phyloP scores from a whole-genome alignment of 2,888 invertebrate species.

The Cantharis flavilabris region DNA sequence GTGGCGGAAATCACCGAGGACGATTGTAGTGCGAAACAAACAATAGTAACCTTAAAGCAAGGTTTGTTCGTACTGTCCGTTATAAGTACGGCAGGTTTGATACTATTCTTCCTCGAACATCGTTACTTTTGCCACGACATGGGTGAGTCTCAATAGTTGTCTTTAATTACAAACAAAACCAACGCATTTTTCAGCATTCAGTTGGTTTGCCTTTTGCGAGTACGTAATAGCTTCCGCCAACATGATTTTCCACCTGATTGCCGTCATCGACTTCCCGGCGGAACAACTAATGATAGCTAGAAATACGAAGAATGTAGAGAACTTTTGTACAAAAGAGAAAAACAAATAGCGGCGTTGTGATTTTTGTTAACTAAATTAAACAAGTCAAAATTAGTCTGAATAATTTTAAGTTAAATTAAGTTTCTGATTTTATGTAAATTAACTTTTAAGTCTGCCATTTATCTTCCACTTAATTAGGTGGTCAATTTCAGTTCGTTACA shows the following conservation, averaged over 20 bases:
- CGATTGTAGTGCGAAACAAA: slow-evolving; percentile 38
- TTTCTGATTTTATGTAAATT: neutral
- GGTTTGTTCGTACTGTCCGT: slow-evolving; percentile 76
- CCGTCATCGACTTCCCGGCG: slow-evolving; percentile 83
- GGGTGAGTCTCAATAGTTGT: slow-evolving; percentile 64
- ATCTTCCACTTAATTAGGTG: neutral
- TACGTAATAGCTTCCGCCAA: slow-evolving; percentile 90
- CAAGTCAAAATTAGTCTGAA: neutral
- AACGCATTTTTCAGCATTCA: slow-evolving; percentile 76
- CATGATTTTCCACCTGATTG: slow-evolving; percentile 90
- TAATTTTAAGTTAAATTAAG: neutral
- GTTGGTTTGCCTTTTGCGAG: slow-evolving; percentile 92
- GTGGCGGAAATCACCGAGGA: slow-evolving; percentile 45
- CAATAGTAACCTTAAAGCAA: slow-evolving; percentile 63
- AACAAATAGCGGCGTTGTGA: slow-evolving; percentile 17
- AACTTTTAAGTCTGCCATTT: neutral
- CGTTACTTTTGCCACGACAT: slow-evolving; percentile 86
- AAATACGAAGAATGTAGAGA: slow-evolving; percentile 46
- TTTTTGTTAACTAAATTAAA: neutral
- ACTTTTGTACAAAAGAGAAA: slow-evolving; percentile 36
- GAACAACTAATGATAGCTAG: slow-evolving; percentile 77
- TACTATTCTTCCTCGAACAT: slow-evolving; percentile 88
- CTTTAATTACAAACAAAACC: neutral
- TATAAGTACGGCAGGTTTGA: slow-evolving; percentile 78
- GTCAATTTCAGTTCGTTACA: neutral